Evolutionary conservation across 1,140 invertebrate species (phyloP).

Genomic region (Cydia strobilella): DNA sequence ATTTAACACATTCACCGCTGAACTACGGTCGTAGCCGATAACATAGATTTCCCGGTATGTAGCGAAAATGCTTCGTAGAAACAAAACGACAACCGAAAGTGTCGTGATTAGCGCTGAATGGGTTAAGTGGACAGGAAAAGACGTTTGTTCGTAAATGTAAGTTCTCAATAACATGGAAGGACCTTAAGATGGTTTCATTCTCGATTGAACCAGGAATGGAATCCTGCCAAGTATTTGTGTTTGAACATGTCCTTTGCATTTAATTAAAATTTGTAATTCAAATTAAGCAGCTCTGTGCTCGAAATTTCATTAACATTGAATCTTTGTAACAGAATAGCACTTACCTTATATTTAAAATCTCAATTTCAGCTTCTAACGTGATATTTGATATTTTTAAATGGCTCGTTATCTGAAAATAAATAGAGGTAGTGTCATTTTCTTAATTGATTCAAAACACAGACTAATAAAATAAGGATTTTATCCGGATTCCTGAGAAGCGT

Average conservation of each 20-base stretch:
- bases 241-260: slow-evolving; percentile 22
- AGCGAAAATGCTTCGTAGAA: too few relatives aligned
- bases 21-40: too few relatives aligned
- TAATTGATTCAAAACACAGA: too few relatives aligned
- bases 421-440: slow-evolving; percentile 30
- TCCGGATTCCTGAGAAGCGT: too few relatives aligned
- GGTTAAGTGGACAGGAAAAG: neutral
- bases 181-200: neutral
- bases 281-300: neutral
- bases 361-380: slow-evolving; percentile 84
- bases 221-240: slow-evolving; percentile 15
- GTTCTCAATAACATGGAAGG: neutral
- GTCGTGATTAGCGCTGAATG: too few relatives aligned
- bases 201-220: neutral
- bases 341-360: slow-evolving; percentile 85
- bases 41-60: too few relatives aligned
- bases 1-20: too few relatives aligned
- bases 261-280: slow-evolving; percentile 14
- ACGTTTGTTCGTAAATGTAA: neutral
- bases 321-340: slow-evolving; percentile 50
- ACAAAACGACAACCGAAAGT: too few relatives aligned
- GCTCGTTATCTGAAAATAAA: slow-evolving; percentile 82
- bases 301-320: neutral
- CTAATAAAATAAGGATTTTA: too few relatives aligned
- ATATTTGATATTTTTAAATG: slow-evolving; percentile 85